phyloP scores from a whole-genome alignment of 2,888 invertebrate species.

The Chymomyza procnemis region DNA sequence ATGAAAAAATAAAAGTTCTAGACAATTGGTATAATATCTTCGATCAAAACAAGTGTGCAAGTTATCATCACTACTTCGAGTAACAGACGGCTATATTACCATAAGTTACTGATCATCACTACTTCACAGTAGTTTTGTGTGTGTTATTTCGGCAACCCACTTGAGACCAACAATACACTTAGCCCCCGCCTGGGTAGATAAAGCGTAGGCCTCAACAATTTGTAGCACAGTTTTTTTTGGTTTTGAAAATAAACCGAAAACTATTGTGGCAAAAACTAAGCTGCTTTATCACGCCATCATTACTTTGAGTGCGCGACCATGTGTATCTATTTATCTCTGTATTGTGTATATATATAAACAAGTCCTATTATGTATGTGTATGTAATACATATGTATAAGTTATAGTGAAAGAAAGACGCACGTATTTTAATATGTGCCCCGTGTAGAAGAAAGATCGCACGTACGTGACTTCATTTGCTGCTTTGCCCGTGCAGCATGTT shows the following conservation, averaged over 20 bases:
- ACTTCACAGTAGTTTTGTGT: too few species aligned
- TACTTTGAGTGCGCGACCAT: conserved; percentile 46
- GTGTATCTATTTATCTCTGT: too few species aligned
- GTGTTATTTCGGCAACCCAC: too few species aligned
- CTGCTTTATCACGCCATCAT: conserved; percentile 74
- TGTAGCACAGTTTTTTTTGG: neutral
- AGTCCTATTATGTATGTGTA: neutral
- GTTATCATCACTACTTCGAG: too few species aligned
- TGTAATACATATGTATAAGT: conserved; percentile 50
- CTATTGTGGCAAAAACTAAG: conserved; percentile 41
- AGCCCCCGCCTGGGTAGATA: neutral
- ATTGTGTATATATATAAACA: conserved; percentile 1
- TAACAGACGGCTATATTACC: too few species aligned
- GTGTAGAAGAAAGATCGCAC: conserved; percentile 76
- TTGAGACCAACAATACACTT: neutral
- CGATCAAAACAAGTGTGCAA: too few species aligned
- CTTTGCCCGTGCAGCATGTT: conserved; percentile 45
- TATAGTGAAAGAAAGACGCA: conserved; percentile 73
- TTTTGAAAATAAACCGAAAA: neutral
- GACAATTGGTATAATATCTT: too few species aligned
- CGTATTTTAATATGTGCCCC: conserved; percentile 77
- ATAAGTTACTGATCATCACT: too few species aligned
- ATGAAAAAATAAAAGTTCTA: too few species aligned
- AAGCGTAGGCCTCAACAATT: neutral
- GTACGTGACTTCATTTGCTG: conserved; percentile 77